Conservation (phyloP, 2,888 invertebrate genomes). For the Teleiodes luculella region DNA sequence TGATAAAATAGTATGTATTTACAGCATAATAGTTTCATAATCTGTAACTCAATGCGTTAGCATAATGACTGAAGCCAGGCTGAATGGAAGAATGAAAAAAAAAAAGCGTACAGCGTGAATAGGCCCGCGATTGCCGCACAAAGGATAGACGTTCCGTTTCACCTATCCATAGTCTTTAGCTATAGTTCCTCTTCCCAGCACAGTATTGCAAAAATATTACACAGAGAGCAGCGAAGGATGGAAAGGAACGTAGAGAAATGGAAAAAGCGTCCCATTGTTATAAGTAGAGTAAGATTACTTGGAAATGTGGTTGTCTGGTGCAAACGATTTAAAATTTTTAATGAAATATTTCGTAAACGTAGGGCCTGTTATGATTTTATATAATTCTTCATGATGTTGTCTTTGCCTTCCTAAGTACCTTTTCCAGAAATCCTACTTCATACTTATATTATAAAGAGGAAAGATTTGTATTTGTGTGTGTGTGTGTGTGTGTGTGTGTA, state of each 20-base stretch:
- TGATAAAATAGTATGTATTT: too few species aligned
- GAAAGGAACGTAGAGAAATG: conserved; percentile 5
- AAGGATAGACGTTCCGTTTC: conserved; percentile 28
- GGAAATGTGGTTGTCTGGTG: not conserved
- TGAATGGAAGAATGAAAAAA: conserved; percentile 30
- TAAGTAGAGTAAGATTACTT: conserved; percentile 1
- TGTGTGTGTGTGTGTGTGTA: too few species aligned
- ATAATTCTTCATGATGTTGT: too few species aligned
- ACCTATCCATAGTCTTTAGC: not conserved
- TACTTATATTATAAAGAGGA: too few species aligned
- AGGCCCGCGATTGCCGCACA: conserved; percentile 42
- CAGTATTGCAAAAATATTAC: conserved; percentile 38
- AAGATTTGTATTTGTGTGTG: too few species aligned
- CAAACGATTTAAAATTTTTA: not conserved
- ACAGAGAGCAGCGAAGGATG: conserved; percentile 16
- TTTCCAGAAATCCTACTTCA: too few species aligned
- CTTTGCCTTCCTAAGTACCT: too few species aligned
- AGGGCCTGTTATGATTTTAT: too few species aligned
- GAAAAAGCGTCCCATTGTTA: conserved; percentile 4
- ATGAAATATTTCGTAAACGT: too few species aligned
- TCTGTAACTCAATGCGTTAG: not conserved
- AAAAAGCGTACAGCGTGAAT: conserved; percentile 41
- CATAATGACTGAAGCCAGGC: conserved; percentile 33
- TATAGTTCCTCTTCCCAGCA: not conserved
- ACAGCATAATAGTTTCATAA: not conserved